Evolutionary conservation across 2,888 invertebrate genomes (phyloP).

Genomic region (Dascillus cervinus): DNA sequence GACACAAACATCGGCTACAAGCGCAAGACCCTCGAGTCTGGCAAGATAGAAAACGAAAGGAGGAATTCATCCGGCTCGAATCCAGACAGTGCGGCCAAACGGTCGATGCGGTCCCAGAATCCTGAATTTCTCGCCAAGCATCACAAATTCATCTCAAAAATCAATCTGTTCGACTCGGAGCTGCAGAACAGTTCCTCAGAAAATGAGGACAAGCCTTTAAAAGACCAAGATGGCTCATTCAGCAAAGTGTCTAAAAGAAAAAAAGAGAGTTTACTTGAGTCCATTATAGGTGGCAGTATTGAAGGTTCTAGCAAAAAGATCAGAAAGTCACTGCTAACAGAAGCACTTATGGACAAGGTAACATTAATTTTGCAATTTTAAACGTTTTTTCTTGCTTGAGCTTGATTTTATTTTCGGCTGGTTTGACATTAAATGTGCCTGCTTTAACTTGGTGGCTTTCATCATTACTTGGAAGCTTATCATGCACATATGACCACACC

Average conservation of each 20-base stretch:
- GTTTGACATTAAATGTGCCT: no score
- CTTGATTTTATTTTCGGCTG: no score
- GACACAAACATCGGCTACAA: conserved; percentile 44
- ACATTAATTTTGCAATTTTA: conserved; percentile 6
- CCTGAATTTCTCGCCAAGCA: conserved; percentile 57
- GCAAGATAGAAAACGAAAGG: conserved; percentile 29
- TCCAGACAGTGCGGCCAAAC: conserved; percentile 16
- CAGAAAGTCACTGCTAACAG: conserved; percentile 19
- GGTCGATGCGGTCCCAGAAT: conserved; percentile 57
- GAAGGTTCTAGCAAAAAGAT: conserved; percentile 18
- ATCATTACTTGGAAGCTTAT: no score
- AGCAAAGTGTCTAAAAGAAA: conserved; percentile 26
- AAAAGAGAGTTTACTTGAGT: conserved; percentile 25
- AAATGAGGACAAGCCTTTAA: conserved; percentile 28
- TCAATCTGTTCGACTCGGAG: conserved; percentile 38
- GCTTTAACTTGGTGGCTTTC: no score
- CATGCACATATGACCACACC: no score
- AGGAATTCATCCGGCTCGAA: conserved; percentile 23
- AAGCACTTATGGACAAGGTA: conserved; percentile 20
- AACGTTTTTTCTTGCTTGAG: no score
- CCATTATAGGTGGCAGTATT: conserved; percentile 20
- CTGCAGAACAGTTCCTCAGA: conserved; percentile 24
- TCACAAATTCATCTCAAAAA: conserved; percentile 51
- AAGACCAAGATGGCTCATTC: conserved; percentile 26
- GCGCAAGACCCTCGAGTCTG: conserved; percentile 41